Percentiles rank a stretch among this genome's conserved stretches.
phyloP scores from a whole-genome alignment of 2,113 vertebrate species.

The Sigmodon hispidus region DNA sequence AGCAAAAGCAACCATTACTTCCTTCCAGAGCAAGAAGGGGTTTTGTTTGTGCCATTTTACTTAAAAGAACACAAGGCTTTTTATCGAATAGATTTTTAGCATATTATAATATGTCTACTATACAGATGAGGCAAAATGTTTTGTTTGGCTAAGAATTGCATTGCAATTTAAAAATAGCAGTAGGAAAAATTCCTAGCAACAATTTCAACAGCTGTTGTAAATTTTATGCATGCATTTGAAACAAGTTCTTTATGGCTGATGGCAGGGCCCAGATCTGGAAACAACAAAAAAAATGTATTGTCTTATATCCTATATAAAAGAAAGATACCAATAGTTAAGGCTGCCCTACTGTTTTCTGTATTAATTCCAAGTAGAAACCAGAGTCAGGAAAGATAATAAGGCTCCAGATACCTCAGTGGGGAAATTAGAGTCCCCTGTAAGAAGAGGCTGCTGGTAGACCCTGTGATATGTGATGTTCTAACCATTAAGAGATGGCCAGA shows the following conservation, averaged over 20 bases:
- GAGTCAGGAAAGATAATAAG: not conserved
- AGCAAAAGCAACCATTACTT: slow-evolving; percentile 5
- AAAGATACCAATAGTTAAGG: not conserved
- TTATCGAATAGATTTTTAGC: not conserved
- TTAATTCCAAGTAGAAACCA: not conserved
- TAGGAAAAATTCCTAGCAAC: slow-evolving; percentile 29
- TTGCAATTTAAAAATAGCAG: slow-evolving; percentile 53
- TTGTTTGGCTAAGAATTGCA: slow-evolving; percentile 24
- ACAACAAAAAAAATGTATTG: not conserved
- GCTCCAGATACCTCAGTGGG: not conserved
- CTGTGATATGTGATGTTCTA: not conserved
- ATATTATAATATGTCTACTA: slow-evolving; percentile 25
- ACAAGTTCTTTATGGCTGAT: slow-evolving; percentile 27
- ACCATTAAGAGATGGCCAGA: not conserved
- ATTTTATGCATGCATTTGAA: slow-evolving; percentile 33
- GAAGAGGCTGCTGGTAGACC: not conserved
- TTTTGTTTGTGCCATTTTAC: not conserved
- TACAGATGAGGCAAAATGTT: slow-evolving; percentile 35
- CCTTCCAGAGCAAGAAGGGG: not conserved
- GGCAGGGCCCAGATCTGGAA: not conserved
- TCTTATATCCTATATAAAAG: not conserved
- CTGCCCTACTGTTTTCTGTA: not conserved
- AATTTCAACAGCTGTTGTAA: slow-evolving; percentile 30
- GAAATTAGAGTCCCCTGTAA: not conserved
- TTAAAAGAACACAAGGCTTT: slow-evolving; percentile 6